Evolutionary conservation across 2,113 vertebrate genomes (phyloP).

Genomic region (Hoplias malabaricus): DNA sequence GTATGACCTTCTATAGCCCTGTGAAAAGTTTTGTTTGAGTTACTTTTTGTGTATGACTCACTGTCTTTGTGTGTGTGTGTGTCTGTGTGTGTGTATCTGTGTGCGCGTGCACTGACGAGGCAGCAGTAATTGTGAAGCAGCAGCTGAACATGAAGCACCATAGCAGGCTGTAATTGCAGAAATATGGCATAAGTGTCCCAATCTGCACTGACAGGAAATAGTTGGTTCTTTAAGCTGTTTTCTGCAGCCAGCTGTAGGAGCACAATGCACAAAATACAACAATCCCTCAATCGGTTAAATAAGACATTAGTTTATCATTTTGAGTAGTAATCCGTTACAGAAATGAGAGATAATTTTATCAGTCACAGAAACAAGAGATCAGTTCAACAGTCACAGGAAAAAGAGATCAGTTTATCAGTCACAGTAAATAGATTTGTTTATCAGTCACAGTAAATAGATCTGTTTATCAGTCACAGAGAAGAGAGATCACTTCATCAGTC

Average conservation of each 20-base stretch:
- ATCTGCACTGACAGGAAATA: constrained; percentile 30
- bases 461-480: too few relatives aligned
- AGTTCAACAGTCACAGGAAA: too few relatives aligned
- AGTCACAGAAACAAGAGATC: too few relatives aligned
- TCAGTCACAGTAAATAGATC: too few relatives aligned
- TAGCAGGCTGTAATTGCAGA: constrained; percentile 46
- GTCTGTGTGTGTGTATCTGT: neutral
- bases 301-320: too few relatives aligned
- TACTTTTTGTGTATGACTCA: neutral
- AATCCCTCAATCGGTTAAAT: too few relatives aligned
- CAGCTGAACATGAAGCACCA: constrained; percentile 32
- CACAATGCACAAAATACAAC: neutral
- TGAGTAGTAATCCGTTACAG: too few relatives aligned
- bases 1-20: neutral
- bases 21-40: neutral
- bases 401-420: too few relatives aligned
- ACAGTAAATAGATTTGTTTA: too few relatives aligned
- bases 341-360: too few relatives aligned
- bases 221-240: constrained; percentile 7
- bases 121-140: constrained; percentile 44
- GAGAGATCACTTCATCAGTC: too few relatives aligned
- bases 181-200: constrained; percentile 7
- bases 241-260: neutral
- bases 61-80: neutral
- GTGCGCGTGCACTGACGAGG: neutral